phyloP scores from a whole-genome alignment of 92 coral and sea anemone genomes.

The Virgularia gustaviana region DNA sequence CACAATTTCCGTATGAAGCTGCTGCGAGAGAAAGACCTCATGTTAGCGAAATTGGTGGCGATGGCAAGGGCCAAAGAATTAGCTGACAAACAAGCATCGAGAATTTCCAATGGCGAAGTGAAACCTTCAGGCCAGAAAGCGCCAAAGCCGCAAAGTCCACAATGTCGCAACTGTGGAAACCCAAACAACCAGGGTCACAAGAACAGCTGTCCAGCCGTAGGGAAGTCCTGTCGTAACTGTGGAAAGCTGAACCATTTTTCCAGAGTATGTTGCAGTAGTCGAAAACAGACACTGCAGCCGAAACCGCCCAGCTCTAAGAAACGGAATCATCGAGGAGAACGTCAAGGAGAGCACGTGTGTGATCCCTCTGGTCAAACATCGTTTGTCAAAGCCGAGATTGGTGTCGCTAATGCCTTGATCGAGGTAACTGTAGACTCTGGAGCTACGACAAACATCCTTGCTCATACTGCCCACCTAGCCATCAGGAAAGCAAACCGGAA shows the following conservation, averaged over 20 bases:
- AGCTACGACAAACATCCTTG: slow-evolving; percentile 5
- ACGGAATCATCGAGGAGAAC: background rate
- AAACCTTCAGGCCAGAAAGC: background rate
- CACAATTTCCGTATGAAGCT: background rate
- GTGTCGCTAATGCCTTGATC: background rate
- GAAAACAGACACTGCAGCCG: no score
- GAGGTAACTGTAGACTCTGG: slow-evolving; percentile 16
- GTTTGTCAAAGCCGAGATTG: no score
- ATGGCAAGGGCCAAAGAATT: slow-evolving; percentile 16
- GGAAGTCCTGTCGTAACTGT: background rate
- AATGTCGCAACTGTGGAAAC: background rate
- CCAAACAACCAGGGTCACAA: background rate
- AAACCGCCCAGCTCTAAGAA: background rate
- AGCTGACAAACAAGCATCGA: slow-evolving; percentile 4
- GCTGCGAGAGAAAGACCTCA: background rate
- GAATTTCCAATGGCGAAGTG: background rate
- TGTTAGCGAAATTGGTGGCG: background rate
- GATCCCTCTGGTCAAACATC: no score
- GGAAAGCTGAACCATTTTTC: background rate
- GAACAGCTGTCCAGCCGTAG: background rate
- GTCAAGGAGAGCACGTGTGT: no score
- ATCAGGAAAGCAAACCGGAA: background rate
- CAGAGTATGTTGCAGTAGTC: background rate
- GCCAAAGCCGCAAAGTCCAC: background rate
- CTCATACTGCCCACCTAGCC: background rate